phyloP scores from a whole-genome alignment of 2,113 vertebrate genomes.

The Myotis yumanensis region DNA sequence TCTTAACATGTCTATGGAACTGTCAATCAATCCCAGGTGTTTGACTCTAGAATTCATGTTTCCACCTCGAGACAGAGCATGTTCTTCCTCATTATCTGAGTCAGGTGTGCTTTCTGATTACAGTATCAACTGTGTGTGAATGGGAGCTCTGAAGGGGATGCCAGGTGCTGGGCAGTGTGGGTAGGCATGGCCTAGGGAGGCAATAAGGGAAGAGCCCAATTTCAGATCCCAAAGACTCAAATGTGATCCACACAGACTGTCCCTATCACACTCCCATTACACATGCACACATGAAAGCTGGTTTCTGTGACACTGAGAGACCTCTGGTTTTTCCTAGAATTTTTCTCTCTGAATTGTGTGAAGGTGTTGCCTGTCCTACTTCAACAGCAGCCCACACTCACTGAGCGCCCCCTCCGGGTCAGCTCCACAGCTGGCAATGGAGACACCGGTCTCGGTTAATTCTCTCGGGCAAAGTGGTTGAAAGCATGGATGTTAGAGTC shows the following conservation, averaged over 20 bases:
- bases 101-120: not conserved
- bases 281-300: not conserved
- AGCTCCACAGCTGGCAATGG: not conserved
- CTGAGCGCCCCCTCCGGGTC: not conserved
- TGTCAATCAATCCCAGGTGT: not conserved
- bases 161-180: not conserved
- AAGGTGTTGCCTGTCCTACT: not conserved
- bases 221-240: not conserved
- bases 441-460: not conserved
- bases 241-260: not conserved
- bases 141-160: not conserved
- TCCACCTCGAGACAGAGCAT: not conserved
- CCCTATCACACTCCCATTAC: not conserved
- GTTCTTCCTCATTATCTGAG: not conserved
- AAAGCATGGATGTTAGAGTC: not conserved
- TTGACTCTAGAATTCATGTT: not conserved
- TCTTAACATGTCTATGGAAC: not conserved
- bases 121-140: not conserved
- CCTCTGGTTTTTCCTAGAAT: not conserved
- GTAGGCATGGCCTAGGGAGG: not conserved
- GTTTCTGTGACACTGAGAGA: not conserved
- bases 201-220: not conserved
- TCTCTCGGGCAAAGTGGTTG: not conserved
- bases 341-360: not conserved
- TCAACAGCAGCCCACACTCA: not conserved